phyloP scores from a whole-genome alignment of 2,888 invertebrate genomes.

The Scaptomyza tumidula region DNA sequence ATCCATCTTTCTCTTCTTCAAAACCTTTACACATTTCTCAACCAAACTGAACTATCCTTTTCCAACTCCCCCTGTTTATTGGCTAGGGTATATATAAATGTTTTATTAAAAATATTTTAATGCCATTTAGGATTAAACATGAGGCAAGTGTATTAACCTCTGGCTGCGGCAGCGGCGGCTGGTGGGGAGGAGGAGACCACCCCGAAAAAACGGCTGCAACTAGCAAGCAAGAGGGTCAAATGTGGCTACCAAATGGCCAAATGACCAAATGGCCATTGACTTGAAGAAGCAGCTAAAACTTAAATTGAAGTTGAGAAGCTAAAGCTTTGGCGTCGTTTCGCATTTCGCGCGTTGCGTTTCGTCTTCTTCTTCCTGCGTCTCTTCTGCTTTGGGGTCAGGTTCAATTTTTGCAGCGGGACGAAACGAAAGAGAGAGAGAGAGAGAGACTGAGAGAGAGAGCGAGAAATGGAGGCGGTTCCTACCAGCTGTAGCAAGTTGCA shows the following conservation, averaged over 20 bases:
- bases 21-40: too few species aligned
- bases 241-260: conserved; percentile 42
- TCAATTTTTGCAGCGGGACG: conserved; percentile 49
- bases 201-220: conserved; percentile 53
- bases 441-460: conserved; percentile 43
- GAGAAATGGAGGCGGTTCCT: conserved; percentile 47
- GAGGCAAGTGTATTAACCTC: conserved; percentile 74
- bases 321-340: conserved; percentile 53
- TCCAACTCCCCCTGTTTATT: not conserved
- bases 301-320: conserved; percentile 4
- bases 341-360: conserved; percentile 66
- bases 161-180: conserved; percentile 11
- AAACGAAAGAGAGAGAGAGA: conserved; percentile 15
- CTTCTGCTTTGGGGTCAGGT: conserved; percentile 54
- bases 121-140: conserved; percentile 78
- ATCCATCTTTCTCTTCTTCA: not conserved
- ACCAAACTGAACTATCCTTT: not conserved
- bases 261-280: conserved; percentile 23
- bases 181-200: conserved; percentile 42
- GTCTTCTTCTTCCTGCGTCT: not conserved
- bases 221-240: conserved; percentile 52
- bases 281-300: conserved; percentile 22
- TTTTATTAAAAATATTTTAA: conserved; percentile 79
- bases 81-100: conserved; percentile 39
- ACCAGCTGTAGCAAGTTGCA: conserved; percentile 19